These are phyloP conservation scores for Pharmacophagus antenor DNA, from an alignment of 2,888 invertebrate genomes.

Conservation along the genomic window DNA sequence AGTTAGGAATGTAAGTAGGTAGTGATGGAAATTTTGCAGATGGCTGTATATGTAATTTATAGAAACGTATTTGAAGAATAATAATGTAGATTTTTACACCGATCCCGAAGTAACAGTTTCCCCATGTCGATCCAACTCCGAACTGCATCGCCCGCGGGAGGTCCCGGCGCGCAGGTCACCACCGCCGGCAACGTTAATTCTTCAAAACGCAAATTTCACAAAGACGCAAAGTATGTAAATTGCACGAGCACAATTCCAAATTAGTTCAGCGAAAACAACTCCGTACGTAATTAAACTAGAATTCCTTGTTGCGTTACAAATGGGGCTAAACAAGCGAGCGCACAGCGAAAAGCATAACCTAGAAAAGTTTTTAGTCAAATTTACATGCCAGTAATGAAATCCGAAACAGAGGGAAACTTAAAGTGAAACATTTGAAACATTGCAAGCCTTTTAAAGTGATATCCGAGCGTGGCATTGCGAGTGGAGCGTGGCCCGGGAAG, in stretches of 20 bases:
- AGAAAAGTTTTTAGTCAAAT: slow-evolving; percentile 7
- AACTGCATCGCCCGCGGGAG: too few relatives aligned
- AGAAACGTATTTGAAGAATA: too few relatives aligned
- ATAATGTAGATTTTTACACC: too few relatives aligned
- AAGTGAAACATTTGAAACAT: slow-evolving; percentile 14
- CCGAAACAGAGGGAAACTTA: slow-evolving; percentile 18
- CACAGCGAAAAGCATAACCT: slow-evolving; percentile 10
- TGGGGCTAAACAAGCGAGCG: not conserved
- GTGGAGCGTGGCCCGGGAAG: not conserved
- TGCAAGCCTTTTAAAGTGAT: slow-evolving; percentile 10
- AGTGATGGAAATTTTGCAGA: too few relatives aligned
- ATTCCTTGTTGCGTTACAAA: slow-evolving; percentile 6
- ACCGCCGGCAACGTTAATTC: too few relatives aligned
- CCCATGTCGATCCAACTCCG: too few relatives aligned
- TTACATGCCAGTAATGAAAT: slow-evolving; percentile 22
- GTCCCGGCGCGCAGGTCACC: too few relatives aligned
- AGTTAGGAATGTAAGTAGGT: too few relatives aligned
- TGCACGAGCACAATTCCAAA: not conserved
- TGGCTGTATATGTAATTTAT: too few relatives aligned
- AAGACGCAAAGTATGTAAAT: not conserved
- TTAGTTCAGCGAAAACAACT: slow-evolving; percentile 4
- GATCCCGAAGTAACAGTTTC: too few relatives aligned
- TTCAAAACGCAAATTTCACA: not conserved
- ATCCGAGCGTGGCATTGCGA: not conserved
- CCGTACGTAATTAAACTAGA: not conserved